A percentile compares a stretch with the other conserved stretches of the same genome.
phyloP scores from a whole-genome alignment of 2,113 vertebrate species.

The Podarcis raffonei region DNA sequence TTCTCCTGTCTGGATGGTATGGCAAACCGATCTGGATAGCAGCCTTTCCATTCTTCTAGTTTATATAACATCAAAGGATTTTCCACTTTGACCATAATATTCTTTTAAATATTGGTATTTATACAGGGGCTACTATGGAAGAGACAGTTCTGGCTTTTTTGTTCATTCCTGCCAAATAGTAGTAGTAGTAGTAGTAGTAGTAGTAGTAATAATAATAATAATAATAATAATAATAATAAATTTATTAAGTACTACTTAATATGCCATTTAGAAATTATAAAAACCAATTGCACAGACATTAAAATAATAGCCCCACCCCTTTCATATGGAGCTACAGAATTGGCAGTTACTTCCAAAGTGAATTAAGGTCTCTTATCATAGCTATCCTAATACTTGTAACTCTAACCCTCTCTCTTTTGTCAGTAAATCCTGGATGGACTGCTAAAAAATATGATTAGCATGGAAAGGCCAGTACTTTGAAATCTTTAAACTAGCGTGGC shows the following conservation, averaged over 20 bases:
- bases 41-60: neutral
- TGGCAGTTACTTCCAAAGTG: neutral
- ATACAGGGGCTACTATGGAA: neutral
- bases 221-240: too few relatives aligned
- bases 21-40: neutral
- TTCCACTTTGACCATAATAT: too few relatives aligned
- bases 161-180: neutral
- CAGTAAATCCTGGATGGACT: neutral
- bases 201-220: too few relatives aligned
- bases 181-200: too few relatives aligned
- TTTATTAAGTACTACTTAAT: too few relatives aligned
- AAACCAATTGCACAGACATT: too few relatives aligned
- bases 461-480: slow-evolving; percentile 27
- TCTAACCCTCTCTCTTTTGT: neutral
- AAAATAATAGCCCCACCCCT: neutral
- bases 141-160: neutral
- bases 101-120: neutral
- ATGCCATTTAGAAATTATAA: too few relatives aligned
- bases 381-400: neutral
- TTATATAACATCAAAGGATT: neutral
- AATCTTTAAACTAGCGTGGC: neutral
- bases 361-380: neutral
- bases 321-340: neutral
- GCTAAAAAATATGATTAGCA: neutral
- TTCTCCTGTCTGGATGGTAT: neutral